Evolutionary conservation across 2,113 vertebrate species (phyloP), one percentile per base, ranked within the genome.

Genomic region (Octodon degus): DNA sequence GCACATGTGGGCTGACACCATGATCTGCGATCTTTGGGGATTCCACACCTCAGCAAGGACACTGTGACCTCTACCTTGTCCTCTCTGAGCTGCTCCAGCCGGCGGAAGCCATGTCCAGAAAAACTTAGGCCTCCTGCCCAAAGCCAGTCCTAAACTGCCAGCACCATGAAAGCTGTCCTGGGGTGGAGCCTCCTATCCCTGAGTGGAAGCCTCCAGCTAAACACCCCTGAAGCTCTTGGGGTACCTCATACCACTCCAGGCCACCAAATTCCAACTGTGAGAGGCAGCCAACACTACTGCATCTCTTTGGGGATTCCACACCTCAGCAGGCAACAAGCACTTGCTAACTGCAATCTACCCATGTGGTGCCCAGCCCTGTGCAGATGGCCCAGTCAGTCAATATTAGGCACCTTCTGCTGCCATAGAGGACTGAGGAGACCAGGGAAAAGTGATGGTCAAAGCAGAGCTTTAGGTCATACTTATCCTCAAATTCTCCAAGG

Each of bases 401-500:
- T 11, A 32, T 90, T 40, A 68, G 50, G 16, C n/a, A 6, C 9
- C 58, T 14, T 88, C 77, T 91, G 32, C 77, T 19, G 55, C 70
- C 84, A 91, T 7, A 55, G 32, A 92, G n/a, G 30, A 34, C 27
- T 72, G 65, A 70, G 37, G 37, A 60, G 60, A 53, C 30, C 58
- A 72, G 7, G 55, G 79, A 90, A 93, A 80, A 91, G 32, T 84
- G 47, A 85, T n/a, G 17, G 24, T 67, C 85, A 80, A 82, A 77
- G 67, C 27, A 82, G 14, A 67, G 25, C 14, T 89, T 50, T 62
- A 91, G 47, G 37, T 55, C 79, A 47, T 91, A 63, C 74, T 80
- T 47, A 91, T 50, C 88, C 84, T 65, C 63, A 91, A 93, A 58
- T 55, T 93, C 70, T 93, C 63, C n/a, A 84, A 89, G 27, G 58